phyloP scores from a whole-genome alignment of 2,888 invertebrate species.

The Epinotia bilunana region DNA sequence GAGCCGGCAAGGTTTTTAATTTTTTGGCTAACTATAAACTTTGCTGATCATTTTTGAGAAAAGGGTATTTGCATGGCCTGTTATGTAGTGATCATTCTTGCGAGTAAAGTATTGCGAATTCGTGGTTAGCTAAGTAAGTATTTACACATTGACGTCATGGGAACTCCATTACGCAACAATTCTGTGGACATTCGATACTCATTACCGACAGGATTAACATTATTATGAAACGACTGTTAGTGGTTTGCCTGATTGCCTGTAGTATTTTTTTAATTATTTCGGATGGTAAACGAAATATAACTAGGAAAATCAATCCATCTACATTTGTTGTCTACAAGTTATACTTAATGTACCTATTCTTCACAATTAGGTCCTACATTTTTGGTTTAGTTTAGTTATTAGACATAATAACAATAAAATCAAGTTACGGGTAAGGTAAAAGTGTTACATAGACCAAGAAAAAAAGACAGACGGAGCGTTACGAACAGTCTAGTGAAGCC shows the following conservation, averaged over 20 bases:
- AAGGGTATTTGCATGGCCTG: too few species aligned
- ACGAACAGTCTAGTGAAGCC: too few species aligned
- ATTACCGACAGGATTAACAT: not conserved
- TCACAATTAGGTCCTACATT: too few species aligned
- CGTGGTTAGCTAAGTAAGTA: not conserved
- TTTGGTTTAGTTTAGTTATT: too few species aligned
- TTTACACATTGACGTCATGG: conserved; percentile 16
- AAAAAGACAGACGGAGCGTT: too few species aligned
- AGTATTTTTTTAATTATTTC: not conserved
- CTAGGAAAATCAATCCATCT: not conserved
- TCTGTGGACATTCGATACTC: not conserved
- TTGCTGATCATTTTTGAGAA: too few species aligned
- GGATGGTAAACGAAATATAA: not conserved
- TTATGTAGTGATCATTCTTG: not conserved
- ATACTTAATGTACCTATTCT: not conserved
- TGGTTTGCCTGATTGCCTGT: not conserved
- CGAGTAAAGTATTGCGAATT: not conserved
- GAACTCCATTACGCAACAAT: conserved; percentile 11
- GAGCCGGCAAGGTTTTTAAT: too few species aligned
- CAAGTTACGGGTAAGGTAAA: too few species aligned
- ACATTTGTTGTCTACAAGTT: not conserved
- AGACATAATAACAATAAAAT: too few species aligned
- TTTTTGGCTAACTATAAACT: too few species aligned
- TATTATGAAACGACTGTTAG: not conserved
- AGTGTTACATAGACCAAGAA: too few species aligned